Evolutionary conservation across 1,140 invertebrate genomes (phyloP), one percentile per base, ranked within the genome.

Genomic region (Parapsyche elsis): DNA sequence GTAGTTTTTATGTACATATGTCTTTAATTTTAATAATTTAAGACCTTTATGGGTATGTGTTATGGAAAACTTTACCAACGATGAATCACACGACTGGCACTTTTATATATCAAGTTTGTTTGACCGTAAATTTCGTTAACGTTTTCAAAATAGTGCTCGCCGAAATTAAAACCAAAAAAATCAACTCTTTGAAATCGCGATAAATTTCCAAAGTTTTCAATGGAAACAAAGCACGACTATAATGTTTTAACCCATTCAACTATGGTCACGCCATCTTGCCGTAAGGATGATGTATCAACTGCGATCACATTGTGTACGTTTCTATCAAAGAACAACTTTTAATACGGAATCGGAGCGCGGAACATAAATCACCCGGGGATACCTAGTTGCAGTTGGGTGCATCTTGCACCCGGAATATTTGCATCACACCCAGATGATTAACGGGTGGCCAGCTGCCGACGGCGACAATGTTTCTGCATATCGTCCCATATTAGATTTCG

Each of bases 31-130:
- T 38, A 38, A 38, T 38, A 38, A 38, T 38, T 38, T 38, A 38
- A 38, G 30, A 38, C 75, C 75, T 75, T 49, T 77, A 64, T 45
- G 44, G 16, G 57, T 53, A n/a, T n/a, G 53, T 77, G 19, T 77
- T 21, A 77, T 77, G 75, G 26, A 77, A 59, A 77, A 77, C 23
- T 77, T 77, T 77, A 14, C 24, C 23, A 23, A 57, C 75, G 38
- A 77, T 77, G 75, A 77, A 77, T 77, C 75, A 77, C 75, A 24
- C 44, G n/a, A 23, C 59, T 77, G 75, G 46, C 75, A 77, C 75
- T 77, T 77, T 77, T 77, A 77, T 64, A 77, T 64, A 64, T 77
- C 49, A 64, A 77, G 57, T 64, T 77, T 77, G 57, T 77, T 64
- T 64, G 75, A 64, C 59, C 49, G 23, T 77, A 77, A 77, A 77